Percentiles rank a stretch among this genome's conserved stretches.
Evolutionary conservation across 2,113 vertebrate genomes (phyloP).

Genomic region (Calypte anna): DNA sequence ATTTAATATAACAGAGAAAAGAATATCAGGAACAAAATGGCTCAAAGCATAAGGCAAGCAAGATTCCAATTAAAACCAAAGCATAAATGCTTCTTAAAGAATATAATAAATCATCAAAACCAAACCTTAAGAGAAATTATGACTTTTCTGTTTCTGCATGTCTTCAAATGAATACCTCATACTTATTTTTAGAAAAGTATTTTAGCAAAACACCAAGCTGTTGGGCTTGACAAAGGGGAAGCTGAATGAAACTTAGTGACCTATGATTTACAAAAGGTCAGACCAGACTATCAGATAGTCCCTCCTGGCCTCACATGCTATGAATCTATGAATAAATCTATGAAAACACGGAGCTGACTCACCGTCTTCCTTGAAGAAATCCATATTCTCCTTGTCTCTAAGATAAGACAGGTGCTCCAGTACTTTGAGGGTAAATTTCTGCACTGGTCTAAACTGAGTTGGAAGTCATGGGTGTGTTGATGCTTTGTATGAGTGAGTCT

Average conservation of each 20-base stretch:
- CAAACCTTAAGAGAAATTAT: neutral
- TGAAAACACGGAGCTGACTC: neutral
- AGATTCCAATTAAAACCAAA: constrained; percentile 2
- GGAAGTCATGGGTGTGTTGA: neutral
- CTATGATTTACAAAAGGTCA: neutral
- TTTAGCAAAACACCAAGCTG: neutral
- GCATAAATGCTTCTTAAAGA: neutral
- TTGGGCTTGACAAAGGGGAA: neutral
- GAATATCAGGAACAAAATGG: neutral
- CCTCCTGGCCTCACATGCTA: neutral
- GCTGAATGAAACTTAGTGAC: neutral
- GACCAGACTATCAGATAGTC: neutral
- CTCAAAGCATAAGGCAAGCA: neutral
- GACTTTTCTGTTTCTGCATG: neutral
- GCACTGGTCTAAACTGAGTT: neutral
- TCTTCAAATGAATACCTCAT: neutral
- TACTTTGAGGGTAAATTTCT: neutral
- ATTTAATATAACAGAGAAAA: neutral
- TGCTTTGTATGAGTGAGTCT: neutral
- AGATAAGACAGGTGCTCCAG: neutral
- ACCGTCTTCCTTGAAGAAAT: neutral
- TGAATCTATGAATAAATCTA: neutral
- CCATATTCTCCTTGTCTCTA: neutral
- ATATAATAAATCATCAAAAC: neutral
- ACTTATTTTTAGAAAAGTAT: neutral